Evolutionary conservation across 2,797 vertebrate genomes (phyloP), one percentile per base, ranked within the genome.

Genomic region (Loriculus beryllinus): DNA sequence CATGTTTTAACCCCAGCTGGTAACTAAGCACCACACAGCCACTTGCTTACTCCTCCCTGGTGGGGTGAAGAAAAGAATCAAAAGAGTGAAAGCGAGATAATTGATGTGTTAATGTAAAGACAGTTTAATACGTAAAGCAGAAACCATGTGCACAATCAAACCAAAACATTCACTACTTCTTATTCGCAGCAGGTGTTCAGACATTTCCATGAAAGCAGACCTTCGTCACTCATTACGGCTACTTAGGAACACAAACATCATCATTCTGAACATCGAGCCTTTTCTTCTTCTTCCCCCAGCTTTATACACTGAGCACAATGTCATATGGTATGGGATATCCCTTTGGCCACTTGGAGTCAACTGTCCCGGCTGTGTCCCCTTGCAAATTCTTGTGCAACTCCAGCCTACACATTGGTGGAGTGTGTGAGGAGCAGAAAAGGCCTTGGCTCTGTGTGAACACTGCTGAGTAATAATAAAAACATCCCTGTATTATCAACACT

Each of bases 361-460:
- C 13, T 33, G 20, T 29, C 23, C 33, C 31, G 11, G 12, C 5
- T 43, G 37, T 45, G 28, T 8, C 19, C 16, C 9, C 7, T 39
- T 6, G 6, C 45, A 67, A 3, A 13, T 17, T 45, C 39, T 25
- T 45, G 43, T 33, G 23, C 5, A 25, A 5, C 1, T 19, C 20
- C n/a, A 39, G 13, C 11, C 15, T 51, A 33, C 43, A 18, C 3
- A 2, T 25, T 59, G 37, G 10, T 29, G 1, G 0, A 10, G 16
- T 14, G 10, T 3, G 12, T 25, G 6, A 65, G 26, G 56, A n/a
- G 9, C 37, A 71, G 42, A 42, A 39, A 64, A 64, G 18, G 31
- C 37, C 51, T 57, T n/a, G 15, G 71, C n/a, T 10, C 43, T 51
- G 10, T 29, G 16, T 43, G 31, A 72, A 18, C 5, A 2, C n/a